Conservation (phyloP, 2,113 vertebrate genomes). For the Pachyramphus minor region DNA sequence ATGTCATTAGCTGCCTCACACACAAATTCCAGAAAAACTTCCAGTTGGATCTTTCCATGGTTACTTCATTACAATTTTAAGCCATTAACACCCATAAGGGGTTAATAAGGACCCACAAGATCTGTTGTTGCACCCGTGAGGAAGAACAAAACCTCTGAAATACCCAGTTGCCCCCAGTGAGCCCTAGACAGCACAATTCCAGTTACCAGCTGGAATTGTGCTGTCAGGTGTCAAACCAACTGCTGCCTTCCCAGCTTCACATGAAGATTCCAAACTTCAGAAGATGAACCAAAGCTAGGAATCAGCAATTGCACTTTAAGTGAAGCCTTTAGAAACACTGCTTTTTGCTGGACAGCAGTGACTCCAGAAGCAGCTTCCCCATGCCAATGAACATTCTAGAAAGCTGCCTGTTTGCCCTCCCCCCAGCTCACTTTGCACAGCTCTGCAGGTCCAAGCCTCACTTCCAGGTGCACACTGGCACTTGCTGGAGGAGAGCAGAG, state of each 20-base stretch:
- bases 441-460: neutral
- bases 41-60: neutral
- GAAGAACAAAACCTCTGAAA: fast-evolving
- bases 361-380: neutral
- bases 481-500: neutral
- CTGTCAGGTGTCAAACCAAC: neutral
- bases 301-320: neutral
- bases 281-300: neutral
- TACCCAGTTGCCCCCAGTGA: neutral
- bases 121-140: neutral
- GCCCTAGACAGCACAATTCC: neutral
- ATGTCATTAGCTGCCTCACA: neutral
- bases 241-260: neutral
- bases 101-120: neutral
- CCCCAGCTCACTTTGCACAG: neutral
- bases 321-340: neutral
- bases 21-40: neutral
- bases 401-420: neutral
- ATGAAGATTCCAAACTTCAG: neutral
- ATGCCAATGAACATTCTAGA: neutral
- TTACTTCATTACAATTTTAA: neutral
- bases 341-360: neutral
- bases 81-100: neutral
- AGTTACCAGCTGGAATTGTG: neutral
- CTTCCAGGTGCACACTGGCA: neutral